Percentiles rank a stretch among this genome's conserved stretches.
Evolutionary conservation across 2,797 vertebrate species (phyloP).

Genomic region (Cyclura pinguis): DNA sequence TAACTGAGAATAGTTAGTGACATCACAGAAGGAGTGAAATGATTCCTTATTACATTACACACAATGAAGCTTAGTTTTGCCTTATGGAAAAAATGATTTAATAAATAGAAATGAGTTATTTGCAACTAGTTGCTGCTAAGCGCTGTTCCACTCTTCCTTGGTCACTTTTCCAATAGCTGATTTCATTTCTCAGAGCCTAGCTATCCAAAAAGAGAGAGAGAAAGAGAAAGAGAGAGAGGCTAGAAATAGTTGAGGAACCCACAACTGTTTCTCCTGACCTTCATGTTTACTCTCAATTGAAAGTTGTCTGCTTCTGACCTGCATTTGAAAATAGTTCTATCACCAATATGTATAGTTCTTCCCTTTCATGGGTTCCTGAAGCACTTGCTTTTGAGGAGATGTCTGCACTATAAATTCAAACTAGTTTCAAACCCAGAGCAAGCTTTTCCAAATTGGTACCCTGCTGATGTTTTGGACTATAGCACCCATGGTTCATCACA

Average conservation of each 20-base stretch:
- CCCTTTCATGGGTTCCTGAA: background rate
- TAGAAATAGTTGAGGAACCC: background rate
- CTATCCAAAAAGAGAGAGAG: background rate
- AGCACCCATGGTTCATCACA: too few species aligned
- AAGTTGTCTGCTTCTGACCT: background rate
- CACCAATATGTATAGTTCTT: too few species aligned
- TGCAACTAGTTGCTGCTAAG: too few species aligned
- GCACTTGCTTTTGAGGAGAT: background rate
- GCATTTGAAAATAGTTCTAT: background rate
- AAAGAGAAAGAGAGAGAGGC: too few species aligned
- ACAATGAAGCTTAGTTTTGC: too few species aligned
- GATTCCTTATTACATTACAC: too few species aligned
- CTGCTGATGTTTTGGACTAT: background rate
- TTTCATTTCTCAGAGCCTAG: background rate
- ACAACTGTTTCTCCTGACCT: too few species aligned
- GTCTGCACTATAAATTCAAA: background rate
- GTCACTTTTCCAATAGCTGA: too few species aligned
- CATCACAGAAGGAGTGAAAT: too few species aligned
- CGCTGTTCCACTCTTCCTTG: too few species aligned
- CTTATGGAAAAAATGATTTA: too few species aligned
- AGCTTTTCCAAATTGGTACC: background rate
- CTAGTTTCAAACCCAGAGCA: background rate
- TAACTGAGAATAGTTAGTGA: background rate
- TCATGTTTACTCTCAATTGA: background rate
- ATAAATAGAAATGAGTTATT: too few species aligned